These are phyloP conservation scores for Phyllopteryx taeniolatus DNA, from an alignment of 2,113 vertebrate genomes.

Conservation along the genomic window DNA sequence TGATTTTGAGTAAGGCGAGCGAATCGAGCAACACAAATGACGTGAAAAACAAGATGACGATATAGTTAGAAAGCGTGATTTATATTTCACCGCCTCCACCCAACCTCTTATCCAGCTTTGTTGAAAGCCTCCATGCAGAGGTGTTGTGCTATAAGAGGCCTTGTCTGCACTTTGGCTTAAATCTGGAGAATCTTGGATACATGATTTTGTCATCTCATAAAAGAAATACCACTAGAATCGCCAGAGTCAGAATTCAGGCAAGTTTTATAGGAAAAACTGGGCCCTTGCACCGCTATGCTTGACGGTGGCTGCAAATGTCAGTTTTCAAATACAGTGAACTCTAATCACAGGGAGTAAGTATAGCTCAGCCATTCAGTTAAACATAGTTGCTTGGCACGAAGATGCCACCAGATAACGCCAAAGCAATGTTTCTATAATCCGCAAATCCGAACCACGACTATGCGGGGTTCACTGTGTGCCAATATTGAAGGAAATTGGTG, in stretches of 20 bases:
- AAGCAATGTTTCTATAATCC: no score
- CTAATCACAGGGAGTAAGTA: no score
- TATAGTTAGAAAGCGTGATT: constrained; percentile 21
- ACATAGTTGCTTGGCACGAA: no score
- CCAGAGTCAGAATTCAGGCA: not conserved
- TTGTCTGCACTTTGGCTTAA: constrained; percentile 20
- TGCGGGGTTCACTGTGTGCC: no score
- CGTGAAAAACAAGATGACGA: constrained; percentile 39
- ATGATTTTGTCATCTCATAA: constrained; percentile 9
- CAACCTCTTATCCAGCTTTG: constrained; percentile 28
- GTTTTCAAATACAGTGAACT: no score
- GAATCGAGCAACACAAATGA: constrained; percentile 49
- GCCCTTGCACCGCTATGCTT: no score
- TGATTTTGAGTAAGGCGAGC: constrained; percentile 50
- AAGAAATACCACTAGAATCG: not conserved
- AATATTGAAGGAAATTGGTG: no score
- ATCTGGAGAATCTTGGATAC: constrained; percentile 15
- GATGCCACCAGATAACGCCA: no score
- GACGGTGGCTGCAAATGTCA: no score
- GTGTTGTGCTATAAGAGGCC: constrained; percentile 20
- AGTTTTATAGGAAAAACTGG: no score
- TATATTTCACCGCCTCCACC: not conserved
- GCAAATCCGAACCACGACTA: no score
- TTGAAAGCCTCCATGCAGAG: constrained; percentile 44
- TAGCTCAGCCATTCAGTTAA: no score